Percentiles rank a stretch among this genome's conserved stretches.
phyloP scores from a whole-genome alignment of 1,140 invertebrate species.

The Drosophila sturtevanti region DNA sequence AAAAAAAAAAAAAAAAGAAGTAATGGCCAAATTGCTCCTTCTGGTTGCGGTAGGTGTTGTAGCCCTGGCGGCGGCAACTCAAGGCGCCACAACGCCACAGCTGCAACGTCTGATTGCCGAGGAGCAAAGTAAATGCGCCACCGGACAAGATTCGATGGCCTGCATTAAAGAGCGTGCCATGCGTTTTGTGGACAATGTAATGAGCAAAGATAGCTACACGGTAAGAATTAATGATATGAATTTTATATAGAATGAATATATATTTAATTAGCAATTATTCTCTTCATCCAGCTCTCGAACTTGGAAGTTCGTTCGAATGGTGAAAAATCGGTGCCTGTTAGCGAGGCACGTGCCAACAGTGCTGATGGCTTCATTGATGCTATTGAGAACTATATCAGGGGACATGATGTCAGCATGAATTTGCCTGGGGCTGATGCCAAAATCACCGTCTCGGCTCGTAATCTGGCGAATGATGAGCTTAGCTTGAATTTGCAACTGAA shows the following conservation, averaged over 20 bases:
- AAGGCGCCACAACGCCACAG: constrained; percentile 85
- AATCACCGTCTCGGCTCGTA: constrained; percentile 89
- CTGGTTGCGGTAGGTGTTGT: constrained; percentile 55
- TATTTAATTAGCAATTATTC: background rate
- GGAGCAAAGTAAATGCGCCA: constrained; percentile 87
- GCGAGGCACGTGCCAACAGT: constrained; percentile 84
- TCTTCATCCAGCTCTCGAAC: constrained; percentile 71
- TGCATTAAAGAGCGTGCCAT: constrained; percentile 92
- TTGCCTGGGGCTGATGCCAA: constrained; percentile 88
- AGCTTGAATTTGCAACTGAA: constrained; percentile 89
- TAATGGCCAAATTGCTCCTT: constrained; percentile 71
- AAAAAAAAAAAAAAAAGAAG: constrained; percentile 24
- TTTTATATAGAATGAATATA: background rate
- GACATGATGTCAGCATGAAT: constrained; percentile 90
- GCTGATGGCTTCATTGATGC: constrained; percentile 84
- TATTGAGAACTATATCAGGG: constrained; percentile 88
- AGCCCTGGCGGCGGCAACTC: constrained; percentile 46
- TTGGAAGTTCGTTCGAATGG: constrained; percentile 90
- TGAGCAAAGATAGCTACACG: constrained; percentile 90
- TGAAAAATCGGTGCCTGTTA: constrained; percentile 82
- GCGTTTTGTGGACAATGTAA: constrained; percentile 89
- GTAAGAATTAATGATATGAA: constrained; percentile 81
- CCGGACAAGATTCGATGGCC: constrained; percentile 89
- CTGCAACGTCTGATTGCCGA: constrained; percentile 89
- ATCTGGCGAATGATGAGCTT: constrained; percentile 89